Evolutionary conservation across 2,113 vertebrate genomes (phyloP), one percentile per base, ranked within the genome.

Genomic region (Dascyllus trimaculatus): DNA sequence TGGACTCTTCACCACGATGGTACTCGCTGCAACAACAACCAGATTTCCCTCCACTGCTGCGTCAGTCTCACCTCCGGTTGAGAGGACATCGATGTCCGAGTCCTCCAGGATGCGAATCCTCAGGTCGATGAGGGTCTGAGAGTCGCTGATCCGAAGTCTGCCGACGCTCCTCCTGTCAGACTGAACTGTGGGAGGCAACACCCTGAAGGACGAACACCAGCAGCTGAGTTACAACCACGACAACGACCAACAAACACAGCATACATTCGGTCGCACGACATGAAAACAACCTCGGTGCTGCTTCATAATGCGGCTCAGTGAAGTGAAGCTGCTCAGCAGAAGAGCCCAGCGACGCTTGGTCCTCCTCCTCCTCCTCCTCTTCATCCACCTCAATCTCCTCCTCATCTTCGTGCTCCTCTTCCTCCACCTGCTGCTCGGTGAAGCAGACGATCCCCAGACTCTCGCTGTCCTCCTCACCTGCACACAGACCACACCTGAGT

Each of bases 101-200:
- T 76, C 62, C 10, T 51, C 48, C 82, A 88, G 62, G 60, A 85
- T 11, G 17, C 75, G 52, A 59, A 85, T 24, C 60, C 46, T 68
- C 1, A 88, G 43, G 1, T 60, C 43, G 1, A 88, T 1, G 0
- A 45, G 58, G 1, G 4, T 25, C 38, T 51, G 54, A 3, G 48
- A 0, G 4, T 66, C 66, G 0, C 18, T 21, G 68, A 5, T 29
- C 1, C 46, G 32, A 40, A 51, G 54, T 24, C 71, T 66, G 40
- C 46, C 29, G 0, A 15, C 15, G 9, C 13, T 60, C 4, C 56
- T 56, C 60, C 74, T 66, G 46, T 61, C 43, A 74, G 72, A 52
- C 9, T 7, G 29, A 13, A 5, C 63, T 8, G 6, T 17, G 63
- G 63, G n/a, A 21, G 48, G 1, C 48, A 1, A 10, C 8, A 9